phyloP scores from a whole-genome alignment of 1,140 invertebrate species.

The Meteorus sp. region DNA sequence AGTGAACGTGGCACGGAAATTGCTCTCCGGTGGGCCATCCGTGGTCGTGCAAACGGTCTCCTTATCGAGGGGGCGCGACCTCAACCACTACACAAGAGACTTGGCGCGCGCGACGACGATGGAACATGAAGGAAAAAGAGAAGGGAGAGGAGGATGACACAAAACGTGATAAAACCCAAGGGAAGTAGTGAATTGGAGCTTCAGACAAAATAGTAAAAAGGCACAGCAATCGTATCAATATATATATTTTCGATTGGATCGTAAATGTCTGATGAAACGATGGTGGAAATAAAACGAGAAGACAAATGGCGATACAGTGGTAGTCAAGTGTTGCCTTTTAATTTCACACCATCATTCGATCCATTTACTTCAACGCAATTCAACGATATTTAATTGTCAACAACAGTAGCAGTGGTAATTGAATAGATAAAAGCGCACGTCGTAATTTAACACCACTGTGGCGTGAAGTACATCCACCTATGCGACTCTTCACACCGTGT shows the following conservation, averaged over 20 bases:
- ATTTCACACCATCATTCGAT: neutral
- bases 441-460: neutral
- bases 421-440: constrained; percentile 36
- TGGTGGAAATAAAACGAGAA: neutral
- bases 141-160: too few species aligned
- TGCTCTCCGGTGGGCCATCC: neutral
- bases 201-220: too few species aligned
- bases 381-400: constrained; percentile 38
- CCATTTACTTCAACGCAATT: constrained; percentile 20
- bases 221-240: too few species aligned
- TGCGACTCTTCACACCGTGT: neutral
- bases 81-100: neutral
- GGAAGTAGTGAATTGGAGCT: too few species aligned
- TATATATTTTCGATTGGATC: neutral
- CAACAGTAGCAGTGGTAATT: constrained; percentile 30
- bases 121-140: too few species aligned
- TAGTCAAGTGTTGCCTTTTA: neutral
- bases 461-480: neutral
- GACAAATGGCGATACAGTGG: neutral
- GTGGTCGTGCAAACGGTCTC: neutral
- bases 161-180: too few species aligned
- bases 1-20: neutral
- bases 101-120: too few species aligned
- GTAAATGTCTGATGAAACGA: neutral
- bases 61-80: neutral